Conservation (phyloP, 2,113 vertebrate species). For the Petrocephalus microphthalmus region DNA sequence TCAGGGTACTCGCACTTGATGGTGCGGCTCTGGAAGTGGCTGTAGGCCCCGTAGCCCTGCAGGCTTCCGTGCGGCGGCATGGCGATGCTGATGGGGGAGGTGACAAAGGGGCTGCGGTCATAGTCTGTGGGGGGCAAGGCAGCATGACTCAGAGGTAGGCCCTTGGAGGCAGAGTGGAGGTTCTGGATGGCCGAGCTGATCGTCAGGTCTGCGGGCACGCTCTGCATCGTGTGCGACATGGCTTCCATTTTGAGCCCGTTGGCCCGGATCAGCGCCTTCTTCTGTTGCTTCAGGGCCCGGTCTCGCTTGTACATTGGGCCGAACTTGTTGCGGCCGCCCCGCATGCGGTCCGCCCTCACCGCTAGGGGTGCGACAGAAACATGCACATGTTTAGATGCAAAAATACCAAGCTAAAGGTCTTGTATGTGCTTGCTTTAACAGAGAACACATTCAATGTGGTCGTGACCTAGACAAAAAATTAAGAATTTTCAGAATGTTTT, state of each 20-base stretch:
- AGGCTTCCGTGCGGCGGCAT: constrained; percentile 89
- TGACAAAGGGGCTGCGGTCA: constrained; percentile 91
- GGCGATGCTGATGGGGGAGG: constrained; percentile 93
- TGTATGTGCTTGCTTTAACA: background rate
- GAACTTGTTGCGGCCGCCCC: constrained; percentile 94
- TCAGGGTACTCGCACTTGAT: constrained; percentile 98
- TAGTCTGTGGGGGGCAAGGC: constrained; percentile 94
- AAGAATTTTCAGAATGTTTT: background rate
- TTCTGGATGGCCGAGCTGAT: constrained; percentile 95
- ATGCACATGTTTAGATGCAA: background rate
- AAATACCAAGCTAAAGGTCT: background rate
- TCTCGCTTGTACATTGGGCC: constrained; percentile 99
- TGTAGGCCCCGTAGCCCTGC: constrained; percentile 88
- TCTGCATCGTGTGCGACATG: constrained; percentile 94
- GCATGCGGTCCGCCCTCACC: constrained; percentile 94
- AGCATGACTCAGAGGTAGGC: constrained; percentile 89
- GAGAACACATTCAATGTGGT: background rate
- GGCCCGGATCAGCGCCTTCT: constrained; percentile 93
- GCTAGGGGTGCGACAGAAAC: constrained; percentile 54
- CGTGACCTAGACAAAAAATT: background rate
- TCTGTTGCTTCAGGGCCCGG: constrained; percentile 93
- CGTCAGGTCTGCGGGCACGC: constrained; percentile 88
- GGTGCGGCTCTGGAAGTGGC: constrained; percentile 90
- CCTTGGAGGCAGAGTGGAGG: constrained; percentile 93
- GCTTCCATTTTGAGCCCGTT: constrained; percentile 96